Evolutionary conservation across 92 coral and sea anemone species (phyloP).

Genomic region (Phenganax marumi): DNA sequence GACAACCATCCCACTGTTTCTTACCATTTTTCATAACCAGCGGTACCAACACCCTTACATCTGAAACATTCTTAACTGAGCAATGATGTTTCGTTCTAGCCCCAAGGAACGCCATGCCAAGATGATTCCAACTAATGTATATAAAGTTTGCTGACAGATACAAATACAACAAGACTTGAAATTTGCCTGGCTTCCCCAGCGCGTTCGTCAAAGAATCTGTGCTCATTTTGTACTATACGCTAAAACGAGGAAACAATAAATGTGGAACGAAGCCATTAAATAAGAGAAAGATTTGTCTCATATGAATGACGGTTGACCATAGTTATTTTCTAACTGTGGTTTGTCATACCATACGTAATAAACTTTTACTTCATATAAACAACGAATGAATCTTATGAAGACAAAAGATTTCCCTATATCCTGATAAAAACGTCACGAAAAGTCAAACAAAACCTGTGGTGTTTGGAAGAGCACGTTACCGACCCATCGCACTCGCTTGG

Average conservation of each 20-base stretch:
- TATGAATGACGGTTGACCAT: no score
- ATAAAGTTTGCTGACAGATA: not conserved
- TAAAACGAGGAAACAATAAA: not conserved
- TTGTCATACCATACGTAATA: no score
- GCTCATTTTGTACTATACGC: not conserved
- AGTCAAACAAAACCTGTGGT: no score
- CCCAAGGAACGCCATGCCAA: conserved; percentile 1
- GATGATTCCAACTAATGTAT: not conserved
- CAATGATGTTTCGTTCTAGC: conserved; percentile 5
- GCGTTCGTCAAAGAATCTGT: not conserved
- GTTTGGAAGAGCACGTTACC: no score
- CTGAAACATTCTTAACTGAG: not conserved
- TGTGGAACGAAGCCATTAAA: no score
- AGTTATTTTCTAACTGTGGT: no score
- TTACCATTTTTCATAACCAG: not conserved
- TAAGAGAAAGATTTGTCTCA: no score
- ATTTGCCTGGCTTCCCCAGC: conserved; percentile 2
- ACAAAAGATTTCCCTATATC: no score
- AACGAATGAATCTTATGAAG: no score
- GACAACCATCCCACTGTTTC: not conserved
- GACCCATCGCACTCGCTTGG: no score
- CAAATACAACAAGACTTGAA: not conserved
- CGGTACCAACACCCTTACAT: not conserved
- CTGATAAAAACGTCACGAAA: no score
- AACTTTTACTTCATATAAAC: no score